These are phyloP conservation scores for Opisthocomus hoazin DNA, from an alignment of 2,113 vertebrate species.

Conservation along the genomic window DNA sequence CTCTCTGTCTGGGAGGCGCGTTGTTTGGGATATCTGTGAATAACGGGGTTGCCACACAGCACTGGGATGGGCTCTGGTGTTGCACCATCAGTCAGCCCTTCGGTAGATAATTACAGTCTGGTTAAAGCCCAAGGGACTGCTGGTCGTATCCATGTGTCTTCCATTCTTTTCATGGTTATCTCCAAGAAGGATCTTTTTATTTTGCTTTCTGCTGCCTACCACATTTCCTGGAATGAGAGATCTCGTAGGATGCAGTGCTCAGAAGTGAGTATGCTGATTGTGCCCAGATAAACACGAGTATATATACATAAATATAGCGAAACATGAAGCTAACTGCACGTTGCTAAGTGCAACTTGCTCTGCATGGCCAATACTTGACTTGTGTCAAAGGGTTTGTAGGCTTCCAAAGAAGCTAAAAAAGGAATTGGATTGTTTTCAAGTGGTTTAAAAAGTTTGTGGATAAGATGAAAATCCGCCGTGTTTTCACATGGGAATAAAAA, in stretches of 20 bases:
- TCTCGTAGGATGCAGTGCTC: neutral
- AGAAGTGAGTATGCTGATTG: neutral
- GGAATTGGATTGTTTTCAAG: neutral
- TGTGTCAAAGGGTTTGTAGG: neutral
- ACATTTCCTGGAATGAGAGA: neutral
- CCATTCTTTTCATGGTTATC: neutral
- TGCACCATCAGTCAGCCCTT: neutral
- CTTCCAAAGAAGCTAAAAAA: neutral
- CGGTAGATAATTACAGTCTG: neutral
- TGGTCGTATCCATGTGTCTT: neutral
- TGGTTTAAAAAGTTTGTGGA: neutral
- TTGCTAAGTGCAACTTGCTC: neutral
- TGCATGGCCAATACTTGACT: neutral
- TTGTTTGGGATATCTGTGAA: neutral
- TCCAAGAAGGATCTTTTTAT: neutral
- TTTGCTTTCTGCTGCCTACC: neutral
- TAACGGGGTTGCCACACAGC: neutral
- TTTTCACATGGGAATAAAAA: neutral
- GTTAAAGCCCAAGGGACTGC: neutral
- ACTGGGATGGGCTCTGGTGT: neutral
- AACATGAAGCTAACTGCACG: neutral
- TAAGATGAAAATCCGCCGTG: neutral
- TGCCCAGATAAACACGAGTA: neutral
- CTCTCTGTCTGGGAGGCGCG: slow-evolving; percentile 2
- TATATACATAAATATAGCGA: too few species aligned